Conservation (phyloP, 2,888 invertebrate species). For the Steinernema carpocapsae region DNA sequence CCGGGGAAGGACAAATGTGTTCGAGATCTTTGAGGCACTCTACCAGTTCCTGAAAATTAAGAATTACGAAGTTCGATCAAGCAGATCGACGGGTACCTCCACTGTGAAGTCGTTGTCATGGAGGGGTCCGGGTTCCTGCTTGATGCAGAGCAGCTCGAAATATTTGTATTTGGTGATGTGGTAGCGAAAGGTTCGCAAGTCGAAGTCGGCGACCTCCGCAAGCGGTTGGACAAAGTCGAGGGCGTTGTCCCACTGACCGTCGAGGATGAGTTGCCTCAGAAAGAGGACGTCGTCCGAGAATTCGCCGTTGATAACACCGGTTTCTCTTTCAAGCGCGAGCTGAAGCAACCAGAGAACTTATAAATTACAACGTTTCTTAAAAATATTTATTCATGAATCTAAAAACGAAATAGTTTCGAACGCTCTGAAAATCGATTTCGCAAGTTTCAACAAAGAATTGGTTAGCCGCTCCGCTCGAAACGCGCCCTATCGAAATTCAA, state of each 20-base stretch:
- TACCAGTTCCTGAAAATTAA: slow-evolving; percentile 78
- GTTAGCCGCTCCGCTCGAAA: too few species aligned
- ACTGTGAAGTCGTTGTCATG: slow-evolving; percentile 86
- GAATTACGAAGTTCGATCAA: too few species aligned
- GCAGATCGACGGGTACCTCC: slow-evolving; percentile 71
- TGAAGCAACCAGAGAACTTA: slow-evolving; percentile 46
- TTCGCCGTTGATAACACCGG: slow-evolving; percentile 89
- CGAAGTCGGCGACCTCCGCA: slow-evolving; percentile 78
- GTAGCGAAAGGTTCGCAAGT: slow-evolving; percentile 75
- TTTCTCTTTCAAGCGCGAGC: slow-evolving; percentile 82
- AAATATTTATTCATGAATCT: too few species aligned
- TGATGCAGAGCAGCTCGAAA: slow-evolving; percentile 88
- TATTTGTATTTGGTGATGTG: slow-evolving; percentile 89
- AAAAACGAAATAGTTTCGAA: too few species aligned
- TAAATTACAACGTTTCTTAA: too few species aligned
- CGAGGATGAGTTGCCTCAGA: slow-evolving; percentile 88
- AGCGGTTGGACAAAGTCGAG: slow-evolving; percentile 93
- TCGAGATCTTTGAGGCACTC: slow-evolving; percentile 88
- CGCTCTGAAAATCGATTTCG: too few species aligned
- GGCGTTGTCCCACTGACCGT: slow-evolving; percentile 97
- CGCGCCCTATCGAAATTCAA: too few species aligned
- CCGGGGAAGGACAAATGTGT: slow-evolving; percentile 81
- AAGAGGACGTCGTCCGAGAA: slow-evolving; percentile 92
- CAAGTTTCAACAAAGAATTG: too few species aligned
- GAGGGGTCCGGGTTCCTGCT: slow-evolving; percentile 78